Evolutionary conservation across 2,113 vertebrate genomes (phyloP).

Genomic region (Hippocampus barbouri): DNA sequence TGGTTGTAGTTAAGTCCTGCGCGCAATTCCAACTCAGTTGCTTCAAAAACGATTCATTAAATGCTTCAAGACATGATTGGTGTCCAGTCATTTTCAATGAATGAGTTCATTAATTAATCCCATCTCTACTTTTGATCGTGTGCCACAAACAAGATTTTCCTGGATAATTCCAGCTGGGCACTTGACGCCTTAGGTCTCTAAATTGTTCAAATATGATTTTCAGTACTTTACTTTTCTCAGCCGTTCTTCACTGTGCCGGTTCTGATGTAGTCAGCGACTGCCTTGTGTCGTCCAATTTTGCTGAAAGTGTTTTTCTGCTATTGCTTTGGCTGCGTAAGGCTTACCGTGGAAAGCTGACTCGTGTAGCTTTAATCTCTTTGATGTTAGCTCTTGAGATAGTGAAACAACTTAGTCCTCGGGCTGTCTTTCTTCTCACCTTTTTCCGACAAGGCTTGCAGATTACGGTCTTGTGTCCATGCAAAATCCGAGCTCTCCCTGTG

Average conservation of each 20-base stretch:
- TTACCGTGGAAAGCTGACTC: slow-evolving; percentile 2
- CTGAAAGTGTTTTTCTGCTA: slow-evolving; percentile 4
- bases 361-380: slow-evolving; percentile 9
- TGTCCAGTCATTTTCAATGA: background rate
- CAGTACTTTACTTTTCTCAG: background rate
- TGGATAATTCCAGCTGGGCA: background rate
- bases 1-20: background rate
- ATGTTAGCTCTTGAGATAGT: slow-evolving; percentile 7
- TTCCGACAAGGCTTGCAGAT: slow-evolving; percentile 5
- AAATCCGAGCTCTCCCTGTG: background rate
- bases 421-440: slow-evolving; percentile 1
- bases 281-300: slow-evolving; percentile 2
- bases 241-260: background rate
- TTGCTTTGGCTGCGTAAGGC: slow-evolving; percentile 6
- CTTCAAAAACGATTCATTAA: no score
- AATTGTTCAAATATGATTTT: slow-evolving; percentile 5
- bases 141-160: background rate
- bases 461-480: background rate
- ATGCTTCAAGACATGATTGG: no score
- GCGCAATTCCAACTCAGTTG: no score
- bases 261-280: slow-evolving; percentile 6
- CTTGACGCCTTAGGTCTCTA: background rate
- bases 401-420: slow-evolving; percentile 4
- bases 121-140: background rate
- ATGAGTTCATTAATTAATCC: background rate